A percentile compares a stretch with the other conserved stretches of the same genome.
Evolutionary conservation across 2,797 vertebrate species (phyloP).

Genomic region (Emys orbicularis): DNA sequence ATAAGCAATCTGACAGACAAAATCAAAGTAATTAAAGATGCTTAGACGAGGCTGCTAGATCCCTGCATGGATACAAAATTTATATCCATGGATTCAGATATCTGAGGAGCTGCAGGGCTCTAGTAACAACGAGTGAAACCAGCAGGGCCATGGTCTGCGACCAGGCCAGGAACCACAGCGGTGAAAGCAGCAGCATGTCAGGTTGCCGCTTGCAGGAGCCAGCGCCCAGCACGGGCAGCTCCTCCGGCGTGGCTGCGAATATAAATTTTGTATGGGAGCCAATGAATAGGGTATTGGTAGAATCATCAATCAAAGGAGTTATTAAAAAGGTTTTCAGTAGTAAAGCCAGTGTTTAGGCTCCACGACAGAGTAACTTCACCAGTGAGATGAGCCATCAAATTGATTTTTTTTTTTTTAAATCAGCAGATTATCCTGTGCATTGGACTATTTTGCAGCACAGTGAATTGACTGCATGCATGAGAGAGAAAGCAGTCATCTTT

Average conservation of each 20-base stretch:
- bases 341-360: background rate
- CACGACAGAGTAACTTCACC: background rate
- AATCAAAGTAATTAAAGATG: background rate
- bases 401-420: background rate
- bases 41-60: background rate
- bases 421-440: background rate
- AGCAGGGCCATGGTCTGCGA: too few species aligned
- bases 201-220: too few species aligned
- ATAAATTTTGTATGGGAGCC: background rate
- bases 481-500: background rate
- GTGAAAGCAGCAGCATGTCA: too few species aligned
- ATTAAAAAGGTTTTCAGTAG: background rate
- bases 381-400: background rate
- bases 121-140: too few species aligned
- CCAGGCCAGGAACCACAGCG: too few species aligned
- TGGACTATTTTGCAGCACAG: background rate
- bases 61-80: too few species aligned
- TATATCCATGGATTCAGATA: too few species aligned
- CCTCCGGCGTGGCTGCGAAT: too few species aligned
- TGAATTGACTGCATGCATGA: background rate
- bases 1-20: background rate
- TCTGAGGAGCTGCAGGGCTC: too few species aligned
- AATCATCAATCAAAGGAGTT: background rate
- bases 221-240: too few species aligned
- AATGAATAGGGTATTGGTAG: background rate